Evolutionary conservation across 2,888 invertebrate genomes (phyloP), one percentile per base, ranked within the genome.

Genomic region (Agrotis puta): DNA sequence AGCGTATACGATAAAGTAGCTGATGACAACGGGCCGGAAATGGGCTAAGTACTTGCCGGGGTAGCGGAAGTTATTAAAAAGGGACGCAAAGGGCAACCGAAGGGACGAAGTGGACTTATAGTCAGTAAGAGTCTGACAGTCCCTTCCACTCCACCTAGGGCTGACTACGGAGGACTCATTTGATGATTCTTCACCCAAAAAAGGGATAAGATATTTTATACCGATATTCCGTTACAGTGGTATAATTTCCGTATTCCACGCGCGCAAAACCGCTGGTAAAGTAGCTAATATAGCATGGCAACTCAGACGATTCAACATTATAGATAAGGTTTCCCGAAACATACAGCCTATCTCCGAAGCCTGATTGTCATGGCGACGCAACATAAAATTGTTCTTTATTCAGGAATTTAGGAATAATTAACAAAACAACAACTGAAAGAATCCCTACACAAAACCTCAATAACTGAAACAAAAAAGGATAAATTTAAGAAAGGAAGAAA

Each of bases 381-480:
- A 27, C 20, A 18, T 18, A 57, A 39, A 57, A 50, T 43, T 18
- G 24, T 57, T 16, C 2, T n/a, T 18, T 11, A 18, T 57, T 50
- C 43, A 43, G n/a, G 14, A 67, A 13, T 39, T 16, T 4, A 27
- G 2, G 27, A 53, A 53, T 20, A 27, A 33, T 65, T 76, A 56
- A 51, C 9, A 33, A 33, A 20, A 39, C 14, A 54, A 47, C 24
- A 5, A 20, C 2, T 22, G 22, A 47, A 51, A 20, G 39, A 53
- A 43, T 48, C 50, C 14, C 22, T 24, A 33, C 4, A 66, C 0
- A 48, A 3, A n/a, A 20, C 1, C 47, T 59, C 71, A 47, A 14
- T 61, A 70, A 20, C 5, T 20, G 18, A 14, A 22, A 71, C 27
- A 62, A 51, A 62, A 14, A 48, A 2, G 9, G 3, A 22, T 3